A percentile compares a stretch with the other conserved stretches of the same genome.
Conservation (phyloP, 2,113 vertebrate genomes). For the Melanostigma gelatinosum region DNA sequence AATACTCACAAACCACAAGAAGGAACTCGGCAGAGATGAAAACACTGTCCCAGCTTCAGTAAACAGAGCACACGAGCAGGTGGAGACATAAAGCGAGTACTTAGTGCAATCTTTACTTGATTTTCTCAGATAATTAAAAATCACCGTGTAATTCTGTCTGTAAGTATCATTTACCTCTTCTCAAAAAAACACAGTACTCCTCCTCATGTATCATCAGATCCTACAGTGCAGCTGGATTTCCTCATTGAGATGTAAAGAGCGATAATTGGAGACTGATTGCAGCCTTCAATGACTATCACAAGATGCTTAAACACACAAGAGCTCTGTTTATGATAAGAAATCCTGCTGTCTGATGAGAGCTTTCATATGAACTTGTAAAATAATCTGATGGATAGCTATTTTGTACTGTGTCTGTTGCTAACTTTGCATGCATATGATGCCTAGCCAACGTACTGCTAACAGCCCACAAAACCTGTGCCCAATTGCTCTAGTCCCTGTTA, state of each 20-base stretch:
- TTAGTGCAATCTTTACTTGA: constrained; percentile 43
- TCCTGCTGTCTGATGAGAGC: constrained; percentile 43
- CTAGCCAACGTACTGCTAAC: not conserved
- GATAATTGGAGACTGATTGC: constrained; percentile 84
- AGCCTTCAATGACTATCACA: constrained; percentile 50
- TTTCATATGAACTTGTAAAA: constrained; percentile 51
- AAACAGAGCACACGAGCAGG: constrained; percentile 44
- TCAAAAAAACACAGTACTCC: constrained; percentile 55
- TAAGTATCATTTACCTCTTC: constrained; percentile 64
- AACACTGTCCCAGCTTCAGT: constrained; percentile 27
- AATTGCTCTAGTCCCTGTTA: constrained; percentile 12
- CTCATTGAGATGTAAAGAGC: constrained; percentile 80
- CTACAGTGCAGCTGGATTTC: constrained; percentile 68
- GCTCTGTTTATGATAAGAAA: constrained; percentile 40
- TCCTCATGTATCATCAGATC: constrained; percentile 61
- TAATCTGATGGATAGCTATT: constrained; percentile 21
- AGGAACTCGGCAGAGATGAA: constrained; percentile 19
- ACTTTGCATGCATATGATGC: not conserved
- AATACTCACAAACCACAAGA: constrained; percentile 10
- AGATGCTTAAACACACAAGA: constrained; percentile 51
- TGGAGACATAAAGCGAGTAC: constrained; percentile 47
- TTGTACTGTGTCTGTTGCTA: constrained; percentile 13
- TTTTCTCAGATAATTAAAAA: constrained; percentile 71
- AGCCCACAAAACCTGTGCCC: not conserved
- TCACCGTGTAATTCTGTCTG: constrained; percentile 58